Percentiles rank a stretch among this genome's conserved stretches.
Evolutionary conservation across 2,888 invertebrate genomes (phyloP).

Genomic region (Andrena bicolor): DNA sequence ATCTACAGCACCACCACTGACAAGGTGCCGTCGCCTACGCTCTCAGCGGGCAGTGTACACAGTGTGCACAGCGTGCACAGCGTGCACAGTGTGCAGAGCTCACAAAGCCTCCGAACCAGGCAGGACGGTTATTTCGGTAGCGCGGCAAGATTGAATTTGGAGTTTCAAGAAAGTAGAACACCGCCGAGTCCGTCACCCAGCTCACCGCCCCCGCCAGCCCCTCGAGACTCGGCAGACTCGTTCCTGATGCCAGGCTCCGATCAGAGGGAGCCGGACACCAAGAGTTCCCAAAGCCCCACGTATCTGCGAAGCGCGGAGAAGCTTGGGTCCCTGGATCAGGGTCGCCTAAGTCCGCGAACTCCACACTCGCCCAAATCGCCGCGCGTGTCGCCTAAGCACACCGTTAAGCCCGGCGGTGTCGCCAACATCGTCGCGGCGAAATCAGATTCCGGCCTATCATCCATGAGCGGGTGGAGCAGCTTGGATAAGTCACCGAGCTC

Average conservation of each 20-base stretch:
- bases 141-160: slow-evolving; percentile 85
- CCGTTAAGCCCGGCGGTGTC: slow-evolving; percentile 86
- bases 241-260: slow-evolving; percentile 85
- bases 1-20: slow-evolving; percentile 86
- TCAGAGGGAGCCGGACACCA: slow-evolving; percentile 74
- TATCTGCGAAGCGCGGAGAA: slow-evolving; percentile 85
- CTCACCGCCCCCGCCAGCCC: slow-evolving; percentile 93
- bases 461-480: slow-evolving; percentile 95
- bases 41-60: slow-evolving; percentile 87
- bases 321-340: slow-evolving; percentile 84
- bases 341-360: slow-evolving; percentile 88
- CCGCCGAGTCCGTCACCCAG: slow-evolving; percentile 87
- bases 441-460: slow-evolving; percentile 94
- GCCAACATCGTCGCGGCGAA: slow-evolving; percentile 90
- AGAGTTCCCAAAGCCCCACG: slow-evolving; percentile 81
- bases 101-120: slow-evolving; percentile 86
- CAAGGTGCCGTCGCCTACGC: slow-evolving; percentile 88
- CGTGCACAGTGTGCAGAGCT: slow-evolving; percentile 77
- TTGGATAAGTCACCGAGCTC: slow-evolving; percentile 94
- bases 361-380: slow-evolving; percentile 90
- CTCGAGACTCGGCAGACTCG: slow-evolving; percentile 87
- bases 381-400: slow-evolving; percentile 90
- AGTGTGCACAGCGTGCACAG: slow-evolving; percentile 80
- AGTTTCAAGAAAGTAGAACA: slow-evolving; percentile 86
- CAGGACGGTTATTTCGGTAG: slow-evolving; percentile 88